Base-by-base conservation (phyloP, 2,888 invertebrate species). In the Cecidostiba fungosa region DNA sequence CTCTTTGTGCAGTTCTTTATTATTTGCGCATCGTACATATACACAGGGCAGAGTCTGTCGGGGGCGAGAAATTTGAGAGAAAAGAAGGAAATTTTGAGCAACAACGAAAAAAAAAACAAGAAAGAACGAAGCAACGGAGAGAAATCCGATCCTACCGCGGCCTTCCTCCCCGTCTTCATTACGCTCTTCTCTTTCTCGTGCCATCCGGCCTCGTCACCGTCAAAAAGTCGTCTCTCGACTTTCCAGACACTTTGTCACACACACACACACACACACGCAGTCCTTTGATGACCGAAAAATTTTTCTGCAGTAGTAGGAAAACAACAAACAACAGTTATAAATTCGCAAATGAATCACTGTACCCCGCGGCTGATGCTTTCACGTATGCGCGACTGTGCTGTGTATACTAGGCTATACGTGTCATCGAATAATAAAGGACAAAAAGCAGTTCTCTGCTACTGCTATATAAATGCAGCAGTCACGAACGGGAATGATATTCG, bases 401-500 rank as follows among this genome's bases (percentile, higher is more conserved):
- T n/a, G n/a, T n/a, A n/a, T n/a, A n/a, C n/a, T n/a, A 72, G 36
- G 19, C 69, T 29, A n/a, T 16, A 16, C n/a, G 16, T 54, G 69
- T 19, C 29, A 29, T 69, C 29, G 32, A 29, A 43, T 43, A 43
- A 43, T 43, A 43, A 43, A 43, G 43, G 12, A 43, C 43, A 10
- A 43, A 43, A 14, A 43, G 43, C 12, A 12, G 43, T n/a, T n/a
- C 43, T 43, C 43, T 1, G 12, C 43, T 43, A 8, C n/a, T 54
- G 54, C 6, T 54, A 43, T 73, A n/a, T n/a, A n/a, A n/a, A n/a
- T n/a, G n/a, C n/a, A n/a, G 39, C 39, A 62, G 50, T 47, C 29
- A 84, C 88, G 88, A 88, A 88, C 89, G 88, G 88, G 89, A 91
- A 91, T 90, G 89, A 69, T 78, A 78, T 78, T 78, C 66, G 39